phyloP scores from a whole-genome alignment of 2,797 vertebrate genomes.

The Macropus fuliginosus region DNA sequence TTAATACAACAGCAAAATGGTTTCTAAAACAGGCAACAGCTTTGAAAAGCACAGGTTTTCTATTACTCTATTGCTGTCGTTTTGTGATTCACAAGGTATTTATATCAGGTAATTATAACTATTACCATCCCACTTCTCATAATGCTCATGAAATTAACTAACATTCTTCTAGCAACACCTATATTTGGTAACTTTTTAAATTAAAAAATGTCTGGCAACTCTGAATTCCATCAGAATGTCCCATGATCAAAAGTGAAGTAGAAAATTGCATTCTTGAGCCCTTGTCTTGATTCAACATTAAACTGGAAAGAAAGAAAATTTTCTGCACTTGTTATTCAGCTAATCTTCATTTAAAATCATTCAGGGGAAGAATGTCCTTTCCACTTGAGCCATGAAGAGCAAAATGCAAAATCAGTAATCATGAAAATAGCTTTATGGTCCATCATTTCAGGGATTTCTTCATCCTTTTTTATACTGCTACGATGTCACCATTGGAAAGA shows the following conservation, averaged over 20 bases:
- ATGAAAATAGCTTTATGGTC: slow-evolving; percentile 34
- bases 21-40: slow-evolving; percentile 29
- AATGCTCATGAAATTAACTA: neutral
- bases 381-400: slow-evolving; percentile 14
- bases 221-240: slow-evolving; percentile 4
- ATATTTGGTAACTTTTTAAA: slow-evolving; percentile 38
- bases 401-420: slow-evolving; percentile 33
- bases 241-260: slow-evolving; percentile 63
- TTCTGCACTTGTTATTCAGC: slow-evolving; percentile 18
- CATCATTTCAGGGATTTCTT: slow-evolving; percentile 3
- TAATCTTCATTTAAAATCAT: slow-evolving; percentile 36
- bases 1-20: slow-evolving; percentile 26
- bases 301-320: slow-evolving; percentile 45
- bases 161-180: neutral
- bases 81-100: slow-evolving; percentile 44
- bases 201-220: slow-evolving; percentile 18
- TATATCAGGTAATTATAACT: slow-evolving; percentile 8
- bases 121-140: neutral
- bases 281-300: slow-evolving; percentile 8
- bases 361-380: slow-evolving; percentile 19
- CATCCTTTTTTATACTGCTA: neutral
- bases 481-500: neutral
- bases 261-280: slow-evolving; percentile 52
- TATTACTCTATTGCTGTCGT: slow-evolving; percentile 2
- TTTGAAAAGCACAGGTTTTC: slow-evolving; percentile 1